Evolutionary conservation across 2,888 invertebrate species (phyloP), one percentile per base, ranked within the genome.

Genomic region (Chaetoderma sp.): DNA sequence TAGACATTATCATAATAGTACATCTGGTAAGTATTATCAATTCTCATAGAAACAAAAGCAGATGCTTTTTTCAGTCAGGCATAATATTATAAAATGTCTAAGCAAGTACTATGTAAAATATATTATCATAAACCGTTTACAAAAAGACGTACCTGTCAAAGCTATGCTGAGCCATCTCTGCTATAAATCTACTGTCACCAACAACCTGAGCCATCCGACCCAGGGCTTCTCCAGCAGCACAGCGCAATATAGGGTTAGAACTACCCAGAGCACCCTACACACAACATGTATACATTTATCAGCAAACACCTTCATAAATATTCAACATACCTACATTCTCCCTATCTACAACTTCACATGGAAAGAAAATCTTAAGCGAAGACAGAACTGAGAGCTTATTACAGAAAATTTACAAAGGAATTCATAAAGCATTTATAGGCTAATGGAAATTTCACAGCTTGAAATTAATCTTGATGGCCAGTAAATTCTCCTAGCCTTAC

Each of bases 181-280:
- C 94, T 4, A 95, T 94, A 82, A 95, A 95, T 74, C 92, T 90
- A 0, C 93, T 92, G 85, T 95, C 95, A 0, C 92, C 92, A 10
- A 95, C 92, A 0, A 94, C 94, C 86, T 96, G 95, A 0, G 95
- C 94, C 85, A 98, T 91, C 16, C 98, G 90, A 0, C 98, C 98
- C 23, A 98, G 90, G 28, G 96, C 95, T 81, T 98, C 98, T 0
- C 95, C 97, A 0, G 96, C 95, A 0, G 97, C 94, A 84, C 97
- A 98, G 18, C 98, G 91, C 39, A 99, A 90, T 59, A 89, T 87
- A 5, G 88, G 88, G 79, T 88, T 90, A 56, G 87, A 73, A 70
- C 84, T 84, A 52, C 86, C 85, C 71, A 89, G 76, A 2, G 88
- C 87, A 62, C 87, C 87, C 87, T 88, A 72, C 25, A 72, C 52